Conservation (phyloP, 1,140 invertebrate genomes). For the Pinna nobilis region DNA sequence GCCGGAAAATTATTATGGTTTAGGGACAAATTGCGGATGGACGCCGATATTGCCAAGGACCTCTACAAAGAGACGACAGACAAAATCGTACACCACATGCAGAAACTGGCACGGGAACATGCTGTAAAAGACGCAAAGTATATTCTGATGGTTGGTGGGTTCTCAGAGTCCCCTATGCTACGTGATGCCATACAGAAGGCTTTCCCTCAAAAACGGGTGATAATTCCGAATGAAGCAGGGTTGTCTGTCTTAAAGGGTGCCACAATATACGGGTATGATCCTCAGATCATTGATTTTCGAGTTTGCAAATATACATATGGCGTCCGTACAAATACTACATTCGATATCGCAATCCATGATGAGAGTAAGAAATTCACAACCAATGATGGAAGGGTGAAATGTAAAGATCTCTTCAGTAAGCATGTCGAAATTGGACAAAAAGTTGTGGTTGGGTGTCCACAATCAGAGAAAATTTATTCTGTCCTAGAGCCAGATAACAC, state of each 20-base stretch:
- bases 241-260: slow-evolving; percentile 48
- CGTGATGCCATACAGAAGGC: slow-evolving; percentile 22
- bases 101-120: slow-evolving; percentile 12
- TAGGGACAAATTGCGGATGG: slow-evolving; percentile 35
- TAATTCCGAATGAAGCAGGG: slow-evolving; percentile 43
- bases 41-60: not conserved
- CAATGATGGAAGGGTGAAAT: slow-evolving; percentile 7
- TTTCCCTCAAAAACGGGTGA: slow-evolving; percentile 24
- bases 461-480: not conserved
- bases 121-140: not conserved
- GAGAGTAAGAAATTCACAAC: slow-evolving; percentile 20
- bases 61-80: slow-evolving; percentile 14
- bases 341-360: slow-evolving; percentile 16
- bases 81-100: slow-evolving; percentile 22
- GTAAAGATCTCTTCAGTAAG: slow-evolving; percentile 17
- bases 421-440: slow-evolving; percentile 21
- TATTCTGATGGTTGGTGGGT: slow-evolving; percentile 49
- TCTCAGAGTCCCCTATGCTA: slow-evolving; percentile 40
- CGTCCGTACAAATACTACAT: slow-evolving; percentile 8
- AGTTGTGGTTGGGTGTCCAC: slow-evolving; percentile 1
- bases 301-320: slow-evolving; percentile 40
- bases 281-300: slow-evolving; percentile 19
- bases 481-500: slow-evolving; percentile 8
- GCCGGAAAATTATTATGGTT: slow-evolving; percentile 9
- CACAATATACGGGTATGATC: slow-evolving; percentile 40